A percentile compares a stretch with the other conserved stretches of the same genome.
These are phyloP conservation scores for Florisuga fusca DNA, from an alignment of 2,797 vertebrate genomes.

Conservation along the genomic window DNA sequence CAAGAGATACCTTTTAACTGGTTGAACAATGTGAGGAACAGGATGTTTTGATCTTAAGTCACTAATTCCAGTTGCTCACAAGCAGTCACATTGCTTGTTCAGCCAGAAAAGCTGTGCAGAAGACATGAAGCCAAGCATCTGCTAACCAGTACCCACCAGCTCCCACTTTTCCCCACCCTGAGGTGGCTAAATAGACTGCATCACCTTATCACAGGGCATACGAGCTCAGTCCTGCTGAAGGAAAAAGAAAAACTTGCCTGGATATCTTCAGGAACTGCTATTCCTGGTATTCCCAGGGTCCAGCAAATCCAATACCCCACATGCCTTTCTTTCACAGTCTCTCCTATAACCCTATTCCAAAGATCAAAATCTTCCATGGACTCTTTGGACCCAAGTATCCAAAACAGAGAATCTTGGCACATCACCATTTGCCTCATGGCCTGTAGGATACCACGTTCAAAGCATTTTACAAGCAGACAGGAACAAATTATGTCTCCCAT, in stretches of 20 bases:
- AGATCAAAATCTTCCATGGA: not conserved
- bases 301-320: not conserved
- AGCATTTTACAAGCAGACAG: constrained; percentile 21
- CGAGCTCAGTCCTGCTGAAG: not conserved
- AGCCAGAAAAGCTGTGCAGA: not conserved
- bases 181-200: not conserved
- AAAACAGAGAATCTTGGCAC: not conserved
- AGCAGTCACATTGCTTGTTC: not conserved
- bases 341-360: not conserved
- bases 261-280: not conserved
- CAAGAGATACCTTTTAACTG: not conserved
- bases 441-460: not conserved
- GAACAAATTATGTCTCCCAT: not conserved
- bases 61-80: not conserved
- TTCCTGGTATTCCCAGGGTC: not conserved
- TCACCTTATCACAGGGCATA: not conserved
- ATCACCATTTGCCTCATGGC: not conserved
- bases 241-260: not conserved
- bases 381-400: not conserved
- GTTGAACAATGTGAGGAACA: not conserved
- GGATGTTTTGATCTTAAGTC: not conserved
- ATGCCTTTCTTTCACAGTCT: not conserved
- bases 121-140: not conserved
- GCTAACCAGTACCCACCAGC: not conserved
- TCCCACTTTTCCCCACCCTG: not conserved